Evolutionary conservation across 2,888 invertebrate genomes (phyloP).

Genomic region (Platycheirus albimanus): DNA sequence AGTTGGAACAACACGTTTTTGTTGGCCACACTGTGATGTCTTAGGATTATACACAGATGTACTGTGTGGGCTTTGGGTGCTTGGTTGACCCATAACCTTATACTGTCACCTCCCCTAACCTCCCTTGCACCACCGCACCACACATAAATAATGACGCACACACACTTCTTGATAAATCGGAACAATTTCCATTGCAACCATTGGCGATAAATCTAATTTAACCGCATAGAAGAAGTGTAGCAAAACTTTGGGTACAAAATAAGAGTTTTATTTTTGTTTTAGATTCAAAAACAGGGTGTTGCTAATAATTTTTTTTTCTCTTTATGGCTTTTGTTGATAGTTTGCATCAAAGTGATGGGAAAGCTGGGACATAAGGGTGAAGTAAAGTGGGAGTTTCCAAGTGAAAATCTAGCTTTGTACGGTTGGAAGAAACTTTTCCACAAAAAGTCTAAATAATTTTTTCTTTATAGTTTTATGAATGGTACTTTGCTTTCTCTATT

Average conservation of each 20-base stretch:
- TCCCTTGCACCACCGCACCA: background rate
- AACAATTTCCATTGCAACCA: slow-evolving; percentile 81
- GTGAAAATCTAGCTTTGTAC: background rate
- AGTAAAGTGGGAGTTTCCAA: too few species aligned
- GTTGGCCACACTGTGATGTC: slow-evolving; percentile 46
- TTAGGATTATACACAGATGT: slow-evolving; percentile 44
- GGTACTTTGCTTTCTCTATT: too few species aligned
- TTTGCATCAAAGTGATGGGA: too few species aligned
- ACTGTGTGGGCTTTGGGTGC: slow-evolving; percentile 59
- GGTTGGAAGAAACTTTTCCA: too few species aligned
- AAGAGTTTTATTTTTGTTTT: background rate
- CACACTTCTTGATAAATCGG: slow-evolving; percentile 81
- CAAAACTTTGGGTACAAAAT: too few species aligned
- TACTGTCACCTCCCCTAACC: too few species aligned
- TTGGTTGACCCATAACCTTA: too few species aligned
- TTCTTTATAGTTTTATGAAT: too few species aligned
- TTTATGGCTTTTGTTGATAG: too few species aligned
- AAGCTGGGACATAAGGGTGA: too few species aligned
- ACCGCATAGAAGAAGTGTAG: background rate
- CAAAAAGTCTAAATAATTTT: too few species aligned
- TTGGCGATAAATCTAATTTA: slow-evolving; percentile 81
- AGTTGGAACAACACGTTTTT: slow-evolving; percentile 26
- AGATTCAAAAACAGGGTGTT: background rate
- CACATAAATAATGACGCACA: slow-evolving; percentile 10
- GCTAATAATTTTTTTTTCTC: too few species aligned